Percentiles rank a stretch among this genome's conserved stretches.
These are phyloP conservation scores for Loripinus fragilis DNA, from an alignment of 2,888 invertebrate genomes.

Conservation along the genomic window DNA sequence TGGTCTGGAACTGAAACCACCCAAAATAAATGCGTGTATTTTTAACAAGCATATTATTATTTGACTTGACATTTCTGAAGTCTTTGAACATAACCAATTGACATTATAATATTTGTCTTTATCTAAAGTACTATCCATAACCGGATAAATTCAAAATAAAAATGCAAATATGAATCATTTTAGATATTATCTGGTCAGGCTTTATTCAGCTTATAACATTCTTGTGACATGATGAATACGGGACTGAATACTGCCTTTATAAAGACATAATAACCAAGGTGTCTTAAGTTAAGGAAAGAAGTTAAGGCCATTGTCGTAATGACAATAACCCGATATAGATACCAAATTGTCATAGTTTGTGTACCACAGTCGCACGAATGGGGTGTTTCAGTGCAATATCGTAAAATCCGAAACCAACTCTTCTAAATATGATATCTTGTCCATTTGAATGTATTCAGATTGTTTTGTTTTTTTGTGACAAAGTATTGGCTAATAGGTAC, in stretches of 20 bases:
- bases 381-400: conserved; percentile 8
- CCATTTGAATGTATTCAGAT: too few species aligned
- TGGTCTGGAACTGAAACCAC: too few species aligned
- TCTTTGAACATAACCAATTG: background rate
- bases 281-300: conserved; percentile 13
- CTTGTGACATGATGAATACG: background rate
- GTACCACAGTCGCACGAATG: background rate
- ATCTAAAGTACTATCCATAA: conserved; percentile 11
- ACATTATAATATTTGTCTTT: background rate
- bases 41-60: too few species aligned
- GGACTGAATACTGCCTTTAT: background rate
- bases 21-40: too few species aligned
- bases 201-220: background rate
- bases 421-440: too few species aligned
- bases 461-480: too few species aligned
- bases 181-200: conserved; percentile 4
- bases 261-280: background rate
- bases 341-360: conserved; percentile 1
- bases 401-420: background rate
- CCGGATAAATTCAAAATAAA: conserved; percentile 5
- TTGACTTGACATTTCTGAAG: too few species aligned
- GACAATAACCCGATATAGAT: conserved; percentile 1
- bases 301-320: background rate
- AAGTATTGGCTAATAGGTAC: too few species aligned
- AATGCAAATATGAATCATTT: conserved; percentile 15